phyloP scores from a whole-genome alignment of 2,888 invertebrate species.

The Sphaerophoria taeniata region DNA sequence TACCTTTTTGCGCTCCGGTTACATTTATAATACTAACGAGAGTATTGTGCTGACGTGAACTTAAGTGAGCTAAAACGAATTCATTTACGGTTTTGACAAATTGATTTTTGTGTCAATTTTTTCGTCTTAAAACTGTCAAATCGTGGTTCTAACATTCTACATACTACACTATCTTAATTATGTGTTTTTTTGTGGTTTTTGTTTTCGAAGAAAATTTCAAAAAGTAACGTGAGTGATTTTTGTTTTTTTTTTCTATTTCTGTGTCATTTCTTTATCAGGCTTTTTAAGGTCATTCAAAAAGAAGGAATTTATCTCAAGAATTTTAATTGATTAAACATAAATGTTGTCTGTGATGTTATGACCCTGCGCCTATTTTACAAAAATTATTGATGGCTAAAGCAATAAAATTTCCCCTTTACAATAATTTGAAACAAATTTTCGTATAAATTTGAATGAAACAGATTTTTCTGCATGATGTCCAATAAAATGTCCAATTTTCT shows the following conservation, averaged over 20 bases:
- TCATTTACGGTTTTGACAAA: neutral
- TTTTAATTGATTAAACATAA: too few relatives aligned
- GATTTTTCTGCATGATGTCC: neutral
- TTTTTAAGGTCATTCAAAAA: neutral
- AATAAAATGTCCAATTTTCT: neutral
- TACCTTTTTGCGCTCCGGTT: neutral
- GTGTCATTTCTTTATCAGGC: neutral
- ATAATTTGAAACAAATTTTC: too few relatives aligned
- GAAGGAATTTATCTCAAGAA: too few relatives aligned
- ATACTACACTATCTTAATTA: slow-evolving; percentile 62
- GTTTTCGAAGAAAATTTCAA: slow-evolving; percentile 75
- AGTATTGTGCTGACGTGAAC: slow-evolving; percentile 26
- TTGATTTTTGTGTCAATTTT: neutral
- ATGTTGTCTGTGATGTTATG: too few relatives aligned
- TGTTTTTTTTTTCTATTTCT: neutral
- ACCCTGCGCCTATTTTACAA: slow-evolving; percentile 77
- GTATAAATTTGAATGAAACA: neutral
- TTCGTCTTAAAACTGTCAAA: slow-evolving; percentile 18
- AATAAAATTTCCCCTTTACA: too few relatives aligned
- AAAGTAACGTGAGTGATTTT: slow-evolving; percentile 66
- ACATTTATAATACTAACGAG: neutral
- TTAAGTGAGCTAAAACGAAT: neutral
- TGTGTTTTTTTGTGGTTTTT: slow-evolving; percentile 74
- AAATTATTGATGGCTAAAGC: neutral
- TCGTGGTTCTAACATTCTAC: slow-evolving; percentile 64